Conservation (phyloP, 1,140 invertebrate species). For the Rhizoglyphus robini region DNA sequence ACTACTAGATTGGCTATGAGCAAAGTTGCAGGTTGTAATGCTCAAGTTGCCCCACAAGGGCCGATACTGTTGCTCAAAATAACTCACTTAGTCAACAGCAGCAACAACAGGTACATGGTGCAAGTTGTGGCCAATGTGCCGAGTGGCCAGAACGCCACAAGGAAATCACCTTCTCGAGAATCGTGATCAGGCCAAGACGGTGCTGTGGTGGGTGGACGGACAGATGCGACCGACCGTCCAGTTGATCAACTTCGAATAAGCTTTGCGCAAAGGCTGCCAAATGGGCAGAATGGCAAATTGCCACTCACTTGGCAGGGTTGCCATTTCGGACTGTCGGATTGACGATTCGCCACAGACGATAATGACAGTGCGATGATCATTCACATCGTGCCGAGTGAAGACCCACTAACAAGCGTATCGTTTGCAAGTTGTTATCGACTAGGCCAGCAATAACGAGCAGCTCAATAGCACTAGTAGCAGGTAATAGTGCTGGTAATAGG, state of each 20-base stretch:
- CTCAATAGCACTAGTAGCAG: neutral
- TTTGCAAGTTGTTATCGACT: neutral
- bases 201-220: neutral
- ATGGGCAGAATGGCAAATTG: neutral
- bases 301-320: too few species aligned
- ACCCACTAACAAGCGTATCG: neutral
- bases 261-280: too few species aligned
- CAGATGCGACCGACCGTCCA: neutral
- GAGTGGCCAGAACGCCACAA: neutral
- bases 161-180: neutral
- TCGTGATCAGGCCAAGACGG: neutral
- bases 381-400: neutral
- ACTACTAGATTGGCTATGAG: too few species aligned
- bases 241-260: neutral
- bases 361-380: constrained; percentile 8
- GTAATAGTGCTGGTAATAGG: neutral
- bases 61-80: constrained; percentile 2
- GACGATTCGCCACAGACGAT: neutral
- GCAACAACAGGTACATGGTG: too few species aligned
- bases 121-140: too few species aligned
- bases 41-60: too few species aligned
- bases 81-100: neutral
- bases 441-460: neutral
- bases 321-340: too few species aligned
- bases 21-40: too few species aligned